phyloP scores from a whole-genome alignment of 2,888 invertebrate species.

The Archaeoteleia sp. region DNA sequence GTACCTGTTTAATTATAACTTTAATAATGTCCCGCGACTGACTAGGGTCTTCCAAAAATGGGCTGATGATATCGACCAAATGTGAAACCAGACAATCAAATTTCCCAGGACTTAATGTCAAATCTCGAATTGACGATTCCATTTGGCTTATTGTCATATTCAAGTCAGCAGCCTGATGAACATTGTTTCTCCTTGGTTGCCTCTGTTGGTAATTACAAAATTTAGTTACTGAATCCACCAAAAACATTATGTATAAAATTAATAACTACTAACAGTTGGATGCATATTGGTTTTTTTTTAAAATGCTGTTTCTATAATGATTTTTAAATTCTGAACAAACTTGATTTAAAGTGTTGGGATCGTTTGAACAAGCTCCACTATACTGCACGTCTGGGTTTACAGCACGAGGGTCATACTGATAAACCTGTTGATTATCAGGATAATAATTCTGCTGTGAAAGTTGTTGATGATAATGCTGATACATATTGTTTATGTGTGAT shows the following conservation, averaged over 20 bases:
- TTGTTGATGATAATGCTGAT: slow-evolving; percentile 53
- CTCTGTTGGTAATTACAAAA: slow-evolving; percentile 14
- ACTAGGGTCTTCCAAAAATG: slow-evolving; percentile 79
- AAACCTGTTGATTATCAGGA: slow-evolving; percentile 41
- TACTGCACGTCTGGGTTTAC: slow-evolving; percentile 53
- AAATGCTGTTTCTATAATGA: slow-evolving; percentile 3
- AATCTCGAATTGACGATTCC: slow-evolving; percentile 82
- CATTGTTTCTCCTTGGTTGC: slow-evolving; percentile 39
- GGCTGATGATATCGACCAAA: slow-evolving; percentile 82
- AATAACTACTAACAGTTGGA: too few species aligned
- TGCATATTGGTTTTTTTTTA: too few species aligned
- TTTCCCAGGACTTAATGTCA: slow-evolving; percentile 87
- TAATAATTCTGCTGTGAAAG: slow-evolving; percentile 43
- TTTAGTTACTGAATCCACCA: background rate
- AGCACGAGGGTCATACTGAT: slow-evolving; percentile 45
- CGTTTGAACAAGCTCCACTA: slow-evolving; percentile 59
- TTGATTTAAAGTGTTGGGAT: slow-evolving; percentile 60
- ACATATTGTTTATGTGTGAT: slow-evolving; percentile 31
- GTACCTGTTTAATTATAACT: slow-evolving; percentile 68
- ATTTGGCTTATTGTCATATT: slow-evolving; percentile 76
- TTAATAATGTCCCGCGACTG: slow-evolving; percentile 64
- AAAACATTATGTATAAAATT: slow-evolving; percentile 1
- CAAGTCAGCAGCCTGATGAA: slow-evolving; percentile 55
- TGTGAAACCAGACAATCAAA: slow-evolving; percentile 83
- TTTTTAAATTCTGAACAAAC: slow-evolving; percentile 42